A percentile compares a stretch with the other conserved stretches of the same genome.
These are phyloP conservation scores for Synaphobranchus kaupii DNA, from an alignment of 2,797 vertebrate species.

Conservation along the genomic window DNA sequence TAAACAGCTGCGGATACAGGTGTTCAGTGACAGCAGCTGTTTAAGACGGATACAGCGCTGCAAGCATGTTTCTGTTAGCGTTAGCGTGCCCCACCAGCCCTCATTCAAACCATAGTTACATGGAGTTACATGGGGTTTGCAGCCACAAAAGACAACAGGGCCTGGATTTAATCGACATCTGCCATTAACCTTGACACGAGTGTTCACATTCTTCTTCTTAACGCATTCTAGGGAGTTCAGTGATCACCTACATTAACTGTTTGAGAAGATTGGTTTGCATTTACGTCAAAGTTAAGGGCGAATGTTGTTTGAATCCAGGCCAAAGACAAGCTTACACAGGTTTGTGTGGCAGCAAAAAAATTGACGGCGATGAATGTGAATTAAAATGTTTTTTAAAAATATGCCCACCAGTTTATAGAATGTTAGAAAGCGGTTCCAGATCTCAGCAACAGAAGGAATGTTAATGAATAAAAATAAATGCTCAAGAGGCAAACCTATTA, in stretches of 20 bases:
- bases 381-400: neutral
- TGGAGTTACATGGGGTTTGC: neutral
- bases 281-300: neutral
- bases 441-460: neutral
- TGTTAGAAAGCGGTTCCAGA: neutral
- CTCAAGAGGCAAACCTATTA: neutral
- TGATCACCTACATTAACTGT: neutral
- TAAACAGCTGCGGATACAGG: slow-evolving; percentile 3
- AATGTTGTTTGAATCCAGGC: neutral
- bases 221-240: neutral
- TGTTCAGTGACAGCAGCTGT: slow-evolving; percentile 6
- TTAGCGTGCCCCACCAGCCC: neutral
- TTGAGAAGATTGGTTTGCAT: neutral
- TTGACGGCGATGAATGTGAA: neutral
- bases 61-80: neutral
- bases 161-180: neutral
- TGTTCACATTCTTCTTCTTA: neutral
- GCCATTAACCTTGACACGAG: neutral
- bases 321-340: neutral
- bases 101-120: neutral
- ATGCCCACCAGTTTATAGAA: neutral
- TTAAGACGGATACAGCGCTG: neutral
- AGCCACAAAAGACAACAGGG: neutral
- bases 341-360: neutral
- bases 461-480: neutral